phyloP scores from a whole-genome alignment of 2,888 invertebrate species.

The Philonicus albiceps region DNA sequence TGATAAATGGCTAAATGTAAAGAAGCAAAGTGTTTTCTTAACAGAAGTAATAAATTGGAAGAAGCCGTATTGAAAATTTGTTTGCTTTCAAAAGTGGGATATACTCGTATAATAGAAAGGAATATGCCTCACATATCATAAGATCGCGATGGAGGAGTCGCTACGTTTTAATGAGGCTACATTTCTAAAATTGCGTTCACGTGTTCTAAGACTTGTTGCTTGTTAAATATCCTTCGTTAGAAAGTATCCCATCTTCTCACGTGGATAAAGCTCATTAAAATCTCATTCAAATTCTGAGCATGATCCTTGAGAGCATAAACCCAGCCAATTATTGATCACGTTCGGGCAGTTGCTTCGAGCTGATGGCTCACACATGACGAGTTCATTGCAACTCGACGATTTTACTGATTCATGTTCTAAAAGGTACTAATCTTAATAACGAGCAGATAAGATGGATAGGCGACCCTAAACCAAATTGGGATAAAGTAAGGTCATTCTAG shows the following conservation, averaged over 20 bases:
- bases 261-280: background rate
- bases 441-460: background rate
- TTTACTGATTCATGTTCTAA: background rate
- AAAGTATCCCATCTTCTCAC: background rate
- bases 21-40: background rate
- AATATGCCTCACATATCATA: background rate
- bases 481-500: background rate
- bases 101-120: background rate
- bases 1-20: background rate
- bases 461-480: background rate
- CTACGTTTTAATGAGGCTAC: background rate
- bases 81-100: background rate
- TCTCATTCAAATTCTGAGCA: background rate
- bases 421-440: background rate
- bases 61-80: background rate
- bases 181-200: background rate
- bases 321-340: background rate
- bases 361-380: background rate
- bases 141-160: background rate
- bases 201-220: background rate
- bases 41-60: background rate
- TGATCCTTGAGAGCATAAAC: background rate
- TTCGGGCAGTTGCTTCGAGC: background rate
- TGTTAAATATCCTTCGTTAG: background rate
- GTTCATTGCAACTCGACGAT: background rate